Evolutionary conservation across 2,888 invertebrate genomes (phyloP).

Genomic region (Tinea trinotella): DNA sequence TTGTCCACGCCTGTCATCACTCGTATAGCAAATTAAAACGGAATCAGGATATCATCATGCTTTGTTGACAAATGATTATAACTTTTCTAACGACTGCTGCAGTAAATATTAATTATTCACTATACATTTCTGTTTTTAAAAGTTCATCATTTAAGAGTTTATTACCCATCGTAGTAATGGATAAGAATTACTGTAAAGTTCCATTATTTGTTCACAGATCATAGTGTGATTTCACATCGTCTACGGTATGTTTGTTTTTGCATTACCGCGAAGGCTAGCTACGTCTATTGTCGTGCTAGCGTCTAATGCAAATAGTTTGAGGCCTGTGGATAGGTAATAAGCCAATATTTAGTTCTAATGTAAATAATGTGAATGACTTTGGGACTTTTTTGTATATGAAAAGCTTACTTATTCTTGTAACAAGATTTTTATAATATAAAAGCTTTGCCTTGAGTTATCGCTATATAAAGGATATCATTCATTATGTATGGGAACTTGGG

Average conservation of each 20-base stretch:
- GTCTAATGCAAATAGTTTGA: constrained; percentile 26
- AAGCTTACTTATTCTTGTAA: no score
- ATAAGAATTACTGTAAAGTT: not conserved
- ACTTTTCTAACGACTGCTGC: no score
- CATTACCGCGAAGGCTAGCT: constrained; percentile 31
- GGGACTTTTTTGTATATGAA: no score
- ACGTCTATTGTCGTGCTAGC: constrained; percentile 26
- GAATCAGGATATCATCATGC: no score
- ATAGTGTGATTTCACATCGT: not conserved
- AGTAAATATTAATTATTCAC: no score
- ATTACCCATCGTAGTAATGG: not conserved
- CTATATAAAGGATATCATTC: no score
- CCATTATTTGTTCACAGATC: not conserved
- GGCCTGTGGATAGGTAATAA: not conserved
- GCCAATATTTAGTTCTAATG: not conserved
- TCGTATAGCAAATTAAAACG: not conserved
- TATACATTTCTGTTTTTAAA: not conserved
- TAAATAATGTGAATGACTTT: not conserved
- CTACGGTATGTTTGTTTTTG: constrained; percentile 28
- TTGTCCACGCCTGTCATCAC: no score
- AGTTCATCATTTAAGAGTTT: not conserved
- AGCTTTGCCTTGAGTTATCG: no score
- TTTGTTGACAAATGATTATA: no score
- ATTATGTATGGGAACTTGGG: no score
- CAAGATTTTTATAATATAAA: no score